These are phyloP conservation scores for Fabriciana adippe DNA, from an alignment of 2,888 invertebrate genomes.

Conservation along the genomic window DNA sequence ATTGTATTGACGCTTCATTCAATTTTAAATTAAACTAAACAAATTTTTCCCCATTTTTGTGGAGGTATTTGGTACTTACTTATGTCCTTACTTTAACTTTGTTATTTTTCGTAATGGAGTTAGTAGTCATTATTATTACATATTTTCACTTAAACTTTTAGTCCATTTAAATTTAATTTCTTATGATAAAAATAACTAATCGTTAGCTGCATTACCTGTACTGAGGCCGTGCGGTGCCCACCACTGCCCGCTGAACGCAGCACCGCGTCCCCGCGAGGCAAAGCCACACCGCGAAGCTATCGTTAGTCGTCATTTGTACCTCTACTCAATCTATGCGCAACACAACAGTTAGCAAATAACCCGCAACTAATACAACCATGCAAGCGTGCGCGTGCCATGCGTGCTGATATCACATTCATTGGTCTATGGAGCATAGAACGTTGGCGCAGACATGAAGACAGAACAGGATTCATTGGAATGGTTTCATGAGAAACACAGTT, in stretches of 20 bases:
- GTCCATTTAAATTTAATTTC: no score
- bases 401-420: constrained; percentile 37
- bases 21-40: no score
- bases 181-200: no score
- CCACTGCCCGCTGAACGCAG: constrained; percentile 14
- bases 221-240: not conserved
- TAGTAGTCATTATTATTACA: no score
- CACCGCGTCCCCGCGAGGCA: constrained; percentile 78
- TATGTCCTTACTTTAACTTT: no score
- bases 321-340: constrained; percentile 47
- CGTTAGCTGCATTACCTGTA: not conserved
- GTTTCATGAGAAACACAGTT: constrained; percentile 16
- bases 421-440: not conserved
- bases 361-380: not conserved
- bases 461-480: constrained; percentile 22
- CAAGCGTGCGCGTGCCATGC: constrained; percentile 26
- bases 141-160: no score
- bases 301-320: constrained; percentile 65
- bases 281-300: constrained; percentile 35
- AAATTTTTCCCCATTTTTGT: no score
- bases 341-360: constrained; percentile 34
- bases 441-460: constrained; percentile 11
- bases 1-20: no score
- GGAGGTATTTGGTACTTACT: no score
- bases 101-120: no score